Percentiles rank a stretch among this genome's conserved stretches.
Conservation (phyloP, 2,888 invertebrate species). For the Nemotelus pantherinus region DNA sequence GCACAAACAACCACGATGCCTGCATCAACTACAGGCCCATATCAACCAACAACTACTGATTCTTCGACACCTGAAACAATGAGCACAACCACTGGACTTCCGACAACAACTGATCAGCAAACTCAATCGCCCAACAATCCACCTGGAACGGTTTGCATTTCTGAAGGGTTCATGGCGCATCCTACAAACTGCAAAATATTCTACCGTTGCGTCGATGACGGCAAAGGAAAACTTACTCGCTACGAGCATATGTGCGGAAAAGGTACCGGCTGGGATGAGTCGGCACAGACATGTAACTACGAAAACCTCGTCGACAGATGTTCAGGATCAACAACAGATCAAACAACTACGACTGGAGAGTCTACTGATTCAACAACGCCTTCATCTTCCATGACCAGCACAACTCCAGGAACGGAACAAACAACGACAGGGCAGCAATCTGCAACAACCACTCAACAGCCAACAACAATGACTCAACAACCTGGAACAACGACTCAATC, state of each 20-base stretch:
- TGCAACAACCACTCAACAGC: conserved; percentile 38
- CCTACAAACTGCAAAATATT: conserved; percentile 70
- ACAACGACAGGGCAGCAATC: background rate
- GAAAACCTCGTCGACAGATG: conserved; percentile 62
- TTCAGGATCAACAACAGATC: conserved; percentile 52
- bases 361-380: conserved; percentile 49
- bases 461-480: conserved; percentile 43
- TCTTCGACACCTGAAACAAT: conserved; percentile 1
- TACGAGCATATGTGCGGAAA: conserved; percentile 73
- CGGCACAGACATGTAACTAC: conserved; percentile 71
- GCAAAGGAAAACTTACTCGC: conserved; percentile 65
- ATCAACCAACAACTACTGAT: conserved; percentile 46
- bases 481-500: conserved; percentile 42
- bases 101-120: conserved; percentile 39
- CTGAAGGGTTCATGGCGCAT: conserved; percentile 73
- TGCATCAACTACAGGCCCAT: conserved; percentile 15
- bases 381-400: background rate
- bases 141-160: conserved; percentile 65
- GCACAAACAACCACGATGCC: conserved; percentile 41
- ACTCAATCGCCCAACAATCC: conserved; percentile 56
- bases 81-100: conserved; percentile 34
- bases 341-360: conserved; percentile 40
- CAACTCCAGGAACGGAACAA: conserved; percentile 35
- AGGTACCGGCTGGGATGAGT: conserved; percentile 76
- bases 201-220: conserved; percentile 69